Percentiles rank a stretch among this genome's conserved stretches.
Evolutionary conservation across 1,140 invertebrate genomes (phyloP).

Genomic region (Sitophilus oryzae): DNA sequence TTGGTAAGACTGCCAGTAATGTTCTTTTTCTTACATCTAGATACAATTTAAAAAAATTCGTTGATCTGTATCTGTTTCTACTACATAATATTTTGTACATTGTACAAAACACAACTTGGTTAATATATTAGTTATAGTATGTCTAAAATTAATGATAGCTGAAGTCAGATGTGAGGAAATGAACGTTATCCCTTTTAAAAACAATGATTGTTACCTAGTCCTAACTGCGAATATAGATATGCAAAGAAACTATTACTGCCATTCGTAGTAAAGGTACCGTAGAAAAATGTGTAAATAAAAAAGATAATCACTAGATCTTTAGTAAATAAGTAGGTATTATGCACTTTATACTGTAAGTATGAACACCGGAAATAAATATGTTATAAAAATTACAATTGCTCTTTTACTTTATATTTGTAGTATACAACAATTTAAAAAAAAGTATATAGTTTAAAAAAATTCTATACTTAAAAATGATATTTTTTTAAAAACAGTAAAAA

Average conservation of each 20-base stretch:
- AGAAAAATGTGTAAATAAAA: slow-evolving; percentile 11
- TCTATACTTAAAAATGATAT: too few species aligned
- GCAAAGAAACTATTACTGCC: slow-evolving; percentile 14
- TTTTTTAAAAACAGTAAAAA: too few species aligned
- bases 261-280: slow-evolving; percentile 7
- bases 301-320: slow-evolving; percentile 15
- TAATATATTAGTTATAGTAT: neutral
- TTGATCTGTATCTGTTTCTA: too few species aligned
- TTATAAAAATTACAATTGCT: neutral
- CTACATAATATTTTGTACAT: too few species aligned
- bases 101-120: too few species aligned
- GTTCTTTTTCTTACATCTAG: neutral
- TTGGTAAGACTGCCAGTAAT: slow-evolving; percentile 1
- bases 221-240: slow-evolving; percentile 8
- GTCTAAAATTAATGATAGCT: neutral
- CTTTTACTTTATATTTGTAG: neutral
- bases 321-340: slow-evolving; percentile 13
- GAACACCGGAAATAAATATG: slow-evolving; percentile 18
- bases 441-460: neutral
- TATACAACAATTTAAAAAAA: neutral
- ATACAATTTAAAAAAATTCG: too few species aligned
- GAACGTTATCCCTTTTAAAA: neutral
- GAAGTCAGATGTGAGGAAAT: neutral
- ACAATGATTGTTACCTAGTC: slow-evolving; percentile 6
- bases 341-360: slow-evolving; percentile 23